These are phyloP conservation scores for Scaptomyza pallida DNA, from an alignment of 1,140 invertebrate genomes.

Conservation along the genomic window DNA sequence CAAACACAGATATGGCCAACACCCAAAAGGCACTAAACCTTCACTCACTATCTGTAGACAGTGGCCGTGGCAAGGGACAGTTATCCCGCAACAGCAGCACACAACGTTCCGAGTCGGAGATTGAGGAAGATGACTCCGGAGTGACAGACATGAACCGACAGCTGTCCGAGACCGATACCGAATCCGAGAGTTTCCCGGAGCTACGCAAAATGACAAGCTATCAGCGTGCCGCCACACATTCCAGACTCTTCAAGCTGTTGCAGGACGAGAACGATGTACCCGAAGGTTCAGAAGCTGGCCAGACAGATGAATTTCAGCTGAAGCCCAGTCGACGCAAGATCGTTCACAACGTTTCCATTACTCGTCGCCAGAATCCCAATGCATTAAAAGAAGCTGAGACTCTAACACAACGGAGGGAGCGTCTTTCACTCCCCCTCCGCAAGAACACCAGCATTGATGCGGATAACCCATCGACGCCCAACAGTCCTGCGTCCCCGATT, in stretches of 20 bases:
- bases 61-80: slow-evolving; percentile 67
- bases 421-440: slow-evolving; percentile 83
- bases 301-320: slow-evolving; percentile 72
- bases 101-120: slow-evolving; percentile 85
- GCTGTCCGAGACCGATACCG: slow-evolving; percentile 88
- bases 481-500: slow-evolving; percentile 85
- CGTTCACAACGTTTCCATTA: slow-evolving; percentile 81
- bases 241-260: slow-evolving; percentile 88
- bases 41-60: slow-evolving; percentile 75
- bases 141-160: slow-evolving; percentile 89
- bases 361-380: slow-evolving; percentile 71
- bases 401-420: slow-evolving; percentile 72
- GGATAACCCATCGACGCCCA: slow-evolving; percentile 85
- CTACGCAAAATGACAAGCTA: slow-evolving; percentile 86
- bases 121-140: slow-evolving; percentile 89
- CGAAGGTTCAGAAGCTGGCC: slow-evolving; percentile 67
- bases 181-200: slow-evolving; percentile 86
- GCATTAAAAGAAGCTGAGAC: slow-evolving; percentile 70
- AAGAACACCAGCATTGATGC: slow-evolving; percentile 82
- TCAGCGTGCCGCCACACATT: slow-evolving; percentile 89
- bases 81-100: slow-evolving; percentile 79
- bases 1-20: neutral
- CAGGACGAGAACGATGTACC: slow-evolving; percentile 86
- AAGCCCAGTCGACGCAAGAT: slow-evolving; percentile 76
- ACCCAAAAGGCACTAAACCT: slow-evolving; percentile 41